These are phyloP conservation scores for Diabrotica balteata DNA, from an alignment of 2,888 invertebrate species.

Conservation along the genomic window DNA sequence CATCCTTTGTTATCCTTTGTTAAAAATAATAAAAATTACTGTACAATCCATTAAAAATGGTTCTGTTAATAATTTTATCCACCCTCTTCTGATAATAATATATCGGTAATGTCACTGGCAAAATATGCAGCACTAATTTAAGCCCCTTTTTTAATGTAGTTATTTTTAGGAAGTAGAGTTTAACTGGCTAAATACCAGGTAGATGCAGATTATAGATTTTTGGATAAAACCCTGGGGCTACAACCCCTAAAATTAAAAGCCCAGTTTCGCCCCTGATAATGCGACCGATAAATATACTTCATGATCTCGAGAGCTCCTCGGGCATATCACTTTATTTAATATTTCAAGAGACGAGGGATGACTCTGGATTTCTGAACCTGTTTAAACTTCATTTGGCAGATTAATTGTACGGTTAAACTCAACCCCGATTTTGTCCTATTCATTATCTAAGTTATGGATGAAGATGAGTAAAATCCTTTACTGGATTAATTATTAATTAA, in stretches of 20 bases:
- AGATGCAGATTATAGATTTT: too few species aligned
- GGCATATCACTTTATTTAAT: slow-evolving; percentile 31
- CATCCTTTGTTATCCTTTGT: too few species aligned
- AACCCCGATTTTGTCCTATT: slow-evolving; percentile 9
- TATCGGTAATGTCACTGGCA: too few species aligned
- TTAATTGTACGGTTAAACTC: slow-evolving; percentile 25
- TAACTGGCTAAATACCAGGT: too few species aligned
- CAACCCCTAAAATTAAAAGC: slow-evolving; percentile 11
- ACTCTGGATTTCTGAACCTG: slow-evolving; percentile 19
- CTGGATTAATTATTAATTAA: neutral
- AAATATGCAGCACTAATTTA: too few species aligned
- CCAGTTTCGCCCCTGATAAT: slow-evolving; percentile 15
- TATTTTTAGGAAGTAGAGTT: too few species aligned
- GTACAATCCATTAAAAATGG: too few species aligned
- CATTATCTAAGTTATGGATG: slow-evolving; percentile 11
- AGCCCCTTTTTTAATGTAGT: too few species aligned
- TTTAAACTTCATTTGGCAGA: slow-evolving; percentile 26
- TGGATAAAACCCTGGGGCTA: too few species aligned
- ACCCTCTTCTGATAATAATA: too few species aligned
- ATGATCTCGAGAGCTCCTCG: slow-evolving; percentile 21
- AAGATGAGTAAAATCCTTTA: neutral
- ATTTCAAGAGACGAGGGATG: slow-evolving; percentile 27
- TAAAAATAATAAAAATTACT: too few species aligned
- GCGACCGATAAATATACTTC: slow-evolving; percentile 23
- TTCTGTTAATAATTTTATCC: too few species aligned